Evolutionary conservation across 2,888 invertebrate genomes (phyloP).

Genomic region (Isotomurus palustris): DNA sequence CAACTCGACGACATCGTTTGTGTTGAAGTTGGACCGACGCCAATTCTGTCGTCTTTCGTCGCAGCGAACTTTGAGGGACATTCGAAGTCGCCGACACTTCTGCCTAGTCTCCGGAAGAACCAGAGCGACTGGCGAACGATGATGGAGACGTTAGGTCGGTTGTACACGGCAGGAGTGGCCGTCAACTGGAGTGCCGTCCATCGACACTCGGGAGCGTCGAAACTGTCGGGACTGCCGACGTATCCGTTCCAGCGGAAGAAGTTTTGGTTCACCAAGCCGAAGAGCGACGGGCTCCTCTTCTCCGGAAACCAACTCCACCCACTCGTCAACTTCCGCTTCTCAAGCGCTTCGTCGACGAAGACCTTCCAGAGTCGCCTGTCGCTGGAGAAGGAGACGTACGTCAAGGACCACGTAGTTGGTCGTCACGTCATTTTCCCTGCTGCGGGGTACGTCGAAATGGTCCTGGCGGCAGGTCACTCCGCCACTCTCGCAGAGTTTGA

Average conservation of each 20-base stretch:
- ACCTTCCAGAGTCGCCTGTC: slow-evolving; percentile 17
- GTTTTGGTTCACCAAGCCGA: slow-evolving; percentile 15
- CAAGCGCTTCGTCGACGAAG: slow-evolving; percentile 16
- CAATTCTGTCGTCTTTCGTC: slow-evolving; percentile 8
- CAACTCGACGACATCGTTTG: not conserved
- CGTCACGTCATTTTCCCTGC: not conserved
- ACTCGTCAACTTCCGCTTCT: slow-evolving; percentile 18
- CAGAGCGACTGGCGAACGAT: slow-evolving; percentile 6
- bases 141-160: not conserved
- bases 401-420: slow-evolving; percentile 8
- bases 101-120: slow-evolving; percentile 2
- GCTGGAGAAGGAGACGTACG: slow-evolving; percentile 6
- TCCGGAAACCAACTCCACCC: slow-evolving; percentile 15
- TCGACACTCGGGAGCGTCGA: no score
- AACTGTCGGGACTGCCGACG: slow-evolving; percentile 16
- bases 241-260: slow-evolving; percentile 29
- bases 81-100: not conserved
- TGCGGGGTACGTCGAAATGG: slow-evolving; percentile 7
- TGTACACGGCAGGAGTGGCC: not conserved
- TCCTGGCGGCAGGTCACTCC: slow-evolving; percentile 20
- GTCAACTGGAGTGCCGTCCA: slow-evolving; percentile 17
- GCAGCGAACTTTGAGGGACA: not conserved
- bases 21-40: slow-evolving; percentile 19
- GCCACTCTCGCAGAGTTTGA: slow-evolving; percentile 13
- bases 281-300: no score